Conservation (phyloP, 1,140 invertebrate species). For the Cepaea nemoralis region DNA sequence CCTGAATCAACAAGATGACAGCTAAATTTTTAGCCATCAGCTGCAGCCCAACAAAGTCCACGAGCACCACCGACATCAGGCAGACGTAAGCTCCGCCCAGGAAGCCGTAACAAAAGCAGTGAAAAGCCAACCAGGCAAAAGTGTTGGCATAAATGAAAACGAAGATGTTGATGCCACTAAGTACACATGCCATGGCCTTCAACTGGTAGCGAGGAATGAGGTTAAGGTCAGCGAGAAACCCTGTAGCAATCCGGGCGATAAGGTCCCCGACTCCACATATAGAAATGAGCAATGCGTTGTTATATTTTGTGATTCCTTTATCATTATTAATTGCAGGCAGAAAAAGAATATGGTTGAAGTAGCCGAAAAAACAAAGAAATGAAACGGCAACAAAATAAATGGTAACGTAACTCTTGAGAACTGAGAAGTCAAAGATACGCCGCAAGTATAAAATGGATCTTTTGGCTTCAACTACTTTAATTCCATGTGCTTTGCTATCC, state of each 20-base stretch:
- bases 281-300: constrained; percentile 59
- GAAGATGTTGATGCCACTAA: constrained; percentile 53
- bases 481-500: not conserved
- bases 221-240: constrained; percentile 54
- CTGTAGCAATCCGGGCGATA: constrained; percentile 53
- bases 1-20: constrained; percentile 60
- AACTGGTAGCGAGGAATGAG: constrained; percentile 59
- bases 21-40: constrained; percentile 57
- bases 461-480: not conserved
- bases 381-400: constrained; percentile 52
- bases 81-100: constrained; percentile 60
- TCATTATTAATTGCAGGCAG: constrained; percentile 49
- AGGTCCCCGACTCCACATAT: constrained; percentile 59
- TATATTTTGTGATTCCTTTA: constrained; percentile 50
- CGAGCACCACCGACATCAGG: constrained; percentile 56
- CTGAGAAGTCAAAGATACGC: constrained; percentile 53
- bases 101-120: constrained; percentile 57
- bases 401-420: constrained; percentile 56
- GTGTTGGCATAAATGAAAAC: constrained; percentile 49
- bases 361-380: constrained; percentile 62
- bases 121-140: constrained; percentile 53
- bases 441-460: too few species aligned
- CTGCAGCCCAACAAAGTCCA: constrained; percentile 61
- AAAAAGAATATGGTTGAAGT: constrained; percentile 65
- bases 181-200: constrained; percentile 44